phyloP scores from a whole-genome alignment of 2,797 vertebrate species.

The Hemibagrus guttatus region DNA sequence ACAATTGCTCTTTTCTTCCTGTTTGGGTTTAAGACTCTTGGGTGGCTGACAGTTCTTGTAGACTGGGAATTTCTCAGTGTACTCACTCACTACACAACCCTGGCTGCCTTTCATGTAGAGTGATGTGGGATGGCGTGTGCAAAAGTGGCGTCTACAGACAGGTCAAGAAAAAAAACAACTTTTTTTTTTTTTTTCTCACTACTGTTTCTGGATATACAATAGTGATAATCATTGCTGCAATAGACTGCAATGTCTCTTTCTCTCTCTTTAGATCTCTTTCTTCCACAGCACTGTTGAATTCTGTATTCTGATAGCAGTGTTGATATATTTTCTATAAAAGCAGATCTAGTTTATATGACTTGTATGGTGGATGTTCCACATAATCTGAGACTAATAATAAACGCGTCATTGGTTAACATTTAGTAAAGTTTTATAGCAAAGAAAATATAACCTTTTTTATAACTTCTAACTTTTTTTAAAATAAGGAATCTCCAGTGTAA shows the following conservation, averaged over 20 bases:
- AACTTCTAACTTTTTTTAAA: no score
- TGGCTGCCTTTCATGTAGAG: slow-evolving; percentile 69
- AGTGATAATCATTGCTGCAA: background rate
- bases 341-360: background rate
- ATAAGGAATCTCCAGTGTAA: no score
- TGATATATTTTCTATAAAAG: background rate
- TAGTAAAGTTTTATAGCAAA: no score
- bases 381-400: background rate
- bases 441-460: no score
- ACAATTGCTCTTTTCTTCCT: slow-evolving; percentile 55
- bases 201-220: background rate
- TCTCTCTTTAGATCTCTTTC: background rate
- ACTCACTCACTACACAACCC: slow-evolving; percentile 72
- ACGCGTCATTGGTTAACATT: background rate
- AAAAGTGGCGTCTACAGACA: slow-evolving; percentile 78
- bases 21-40: slow-evolving; percentile 74
- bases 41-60: slow-evolving; percentile 68
- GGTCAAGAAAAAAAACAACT: background rate
- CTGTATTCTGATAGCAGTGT: background rate
- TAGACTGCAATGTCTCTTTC: background rate
- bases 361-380: background rate
- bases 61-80: slow-evolving; percentile 78
- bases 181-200: background rate
- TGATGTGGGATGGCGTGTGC: slow-evolving; percentile 70
- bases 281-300: background rate